A percentile compares a stretch with the other conserved stretches of the same genome.
Evolutionary conservation across 2,113 vertebrate genomes (phyloP).

Genomic region (Tapirus terrestris): DNA sequence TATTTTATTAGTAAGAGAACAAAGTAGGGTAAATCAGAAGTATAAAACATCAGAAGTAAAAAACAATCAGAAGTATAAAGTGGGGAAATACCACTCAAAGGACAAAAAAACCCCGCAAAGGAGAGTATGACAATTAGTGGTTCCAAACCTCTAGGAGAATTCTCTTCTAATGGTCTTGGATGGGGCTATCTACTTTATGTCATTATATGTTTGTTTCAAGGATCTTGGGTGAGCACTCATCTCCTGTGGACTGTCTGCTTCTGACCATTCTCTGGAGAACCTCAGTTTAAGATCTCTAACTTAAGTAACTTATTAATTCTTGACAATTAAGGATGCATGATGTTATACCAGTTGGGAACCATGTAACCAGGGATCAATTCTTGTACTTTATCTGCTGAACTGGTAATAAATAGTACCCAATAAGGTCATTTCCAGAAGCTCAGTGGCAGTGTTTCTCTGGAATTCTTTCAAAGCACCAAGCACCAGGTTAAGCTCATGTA

Average conservation of each 20-base stretch:
- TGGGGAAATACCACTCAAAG: background rate
- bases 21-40: background rate
- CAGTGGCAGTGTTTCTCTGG: background rate
- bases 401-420: background rate
- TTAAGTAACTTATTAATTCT: background rate
- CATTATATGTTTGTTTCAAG: background rate
- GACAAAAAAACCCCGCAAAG: background rate
- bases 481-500: background rate
- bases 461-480: background rate
- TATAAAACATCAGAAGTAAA: background rate
- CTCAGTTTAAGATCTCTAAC: background rate
- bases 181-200: background rate
- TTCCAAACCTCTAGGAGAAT: background rate
- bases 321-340: background rate
- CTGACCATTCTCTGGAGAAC: background rate
- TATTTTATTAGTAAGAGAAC: background rate
- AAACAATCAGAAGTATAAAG: background rate
- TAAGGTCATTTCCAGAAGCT: background rate
- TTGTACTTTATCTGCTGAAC: background rate
- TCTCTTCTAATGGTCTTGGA: background rate
- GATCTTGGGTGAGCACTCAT: too few relatives aligned
- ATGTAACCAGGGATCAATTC: too few relatives aligned
- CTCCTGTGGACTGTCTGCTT: background rate
- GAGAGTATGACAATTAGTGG: background rate
- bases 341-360: background rate